Base-by-base conservation (phyloP, 2,888 invertebrate species). In the Gryllus longicercus region DNA sequence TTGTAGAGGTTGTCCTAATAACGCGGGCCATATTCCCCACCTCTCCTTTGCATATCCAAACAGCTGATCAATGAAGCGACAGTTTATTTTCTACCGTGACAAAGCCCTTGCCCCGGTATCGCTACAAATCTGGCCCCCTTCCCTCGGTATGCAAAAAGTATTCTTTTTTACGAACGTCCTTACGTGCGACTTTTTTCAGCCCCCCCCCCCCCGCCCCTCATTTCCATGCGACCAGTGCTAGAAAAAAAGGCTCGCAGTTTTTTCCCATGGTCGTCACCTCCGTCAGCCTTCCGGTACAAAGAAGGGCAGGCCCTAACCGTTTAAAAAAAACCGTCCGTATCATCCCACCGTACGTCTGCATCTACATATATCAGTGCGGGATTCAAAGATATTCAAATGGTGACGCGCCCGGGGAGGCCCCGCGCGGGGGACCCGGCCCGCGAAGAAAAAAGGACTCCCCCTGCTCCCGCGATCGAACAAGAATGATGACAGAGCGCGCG, bases 31-130 rank as follows among this genome's bases (percentile, higher is more conserved):
- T n/a, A 63, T 63, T 63, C n/a, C 63, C 63, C 16, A 2, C 63
- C 8, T n/a, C 14, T n/a, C 14, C n/a, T 63, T 63, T 63, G 63
- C 63, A 63, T 63, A 63, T 63, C 63, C 63, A 63, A 63, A 63
- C 63, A 63, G 63, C 63, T 63, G 63, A 63, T 63, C 63, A 63
- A 63, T 63, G n/a, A n/a, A n/a, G 63, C 63, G n/a, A 63, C 63
- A 63, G 63, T 63, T 63, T 14, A 63, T 63, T 63, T 63, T 63
- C n/a, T 63, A 18, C n/a, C 63, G 14, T 63, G 14, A 63, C 63
- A 63, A 63, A 18, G 63, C 63, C n/a, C 1, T n/a, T 8, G 16
- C 63, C 14, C n/a, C 16, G 16, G 63, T 63, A 63, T 63, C 63
- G 63, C 63, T 63, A 63, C 63, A 63, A 63, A 63, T 63, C 63